phyloP scores from a whole-genome alignment of 2,888 invertebrate genomes.

The Chymomyza fuscimana region DNA sequence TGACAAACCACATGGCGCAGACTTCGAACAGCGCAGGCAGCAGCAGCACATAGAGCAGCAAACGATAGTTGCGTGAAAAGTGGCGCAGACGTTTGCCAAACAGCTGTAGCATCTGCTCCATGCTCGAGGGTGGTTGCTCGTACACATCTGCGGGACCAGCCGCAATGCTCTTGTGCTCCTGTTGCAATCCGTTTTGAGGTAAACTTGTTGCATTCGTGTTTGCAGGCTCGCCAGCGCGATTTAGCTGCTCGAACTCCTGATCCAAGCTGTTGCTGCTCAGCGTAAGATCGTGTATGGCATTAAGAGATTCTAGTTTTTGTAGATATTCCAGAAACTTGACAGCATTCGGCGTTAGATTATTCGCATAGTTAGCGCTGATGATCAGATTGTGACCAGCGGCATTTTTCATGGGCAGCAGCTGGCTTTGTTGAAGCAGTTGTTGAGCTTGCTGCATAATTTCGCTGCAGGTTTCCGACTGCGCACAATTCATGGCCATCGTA shows the following conservation, averaged over 20 bases:
- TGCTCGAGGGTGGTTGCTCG: conserved; percentile 48
- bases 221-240: conserved; percentile 29
- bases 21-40: conserved; percentile 84
- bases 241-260: conserved; percentile 82
- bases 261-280: conserved; percentile 84
- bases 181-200: background rate
- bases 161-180: conserved; percentile 39
- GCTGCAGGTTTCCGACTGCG: conserved; percentile 48
- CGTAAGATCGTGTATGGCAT: conserved; percentile 81
- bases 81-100: conserved; percentile 83
- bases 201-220: background rate
- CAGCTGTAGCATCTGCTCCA: conserved; percentile 79
- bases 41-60: conserved; percentile 82
- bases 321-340: conserved; percentile 76
- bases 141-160: conserved; percentile 50
- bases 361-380: conserved; percentile 65
- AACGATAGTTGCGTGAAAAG: conserved; percentile 82
- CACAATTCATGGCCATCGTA: conserved; percentile 67
- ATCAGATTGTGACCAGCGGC: conserved; percentile 59
- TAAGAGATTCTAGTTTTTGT: conserved; percentile 74
- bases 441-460: conserved; percentile 58
- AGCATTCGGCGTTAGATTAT: conserved; percentile 54
- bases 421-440: conserved; percentile 57
- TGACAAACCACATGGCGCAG: conserved; percentile 86
- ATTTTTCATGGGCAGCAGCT: conserved; percentile 44